Evolutionary conservation across 2,113 vertebrate species (phyloP), one percentile per base, ranked within the genome.

Genomic region (Anguilla japonica): DNA sequence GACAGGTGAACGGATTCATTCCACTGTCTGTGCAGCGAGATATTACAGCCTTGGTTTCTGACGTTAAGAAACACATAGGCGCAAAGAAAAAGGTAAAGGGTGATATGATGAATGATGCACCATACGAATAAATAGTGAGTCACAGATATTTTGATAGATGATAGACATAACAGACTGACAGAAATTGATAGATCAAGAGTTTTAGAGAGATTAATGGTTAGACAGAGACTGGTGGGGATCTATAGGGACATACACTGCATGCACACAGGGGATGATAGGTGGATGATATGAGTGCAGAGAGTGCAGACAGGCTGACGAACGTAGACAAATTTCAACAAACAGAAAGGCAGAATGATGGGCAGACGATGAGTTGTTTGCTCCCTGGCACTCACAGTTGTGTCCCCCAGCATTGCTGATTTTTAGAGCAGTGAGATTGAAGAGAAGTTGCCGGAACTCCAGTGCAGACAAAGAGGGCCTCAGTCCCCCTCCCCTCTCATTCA

Each of bases 391-490:
- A 98, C 98, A 96, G 34, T 88, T 89, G 56, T 81, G 50, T 0
- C 91, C 88, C 0, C 8, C 90, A 6, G 91, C 91, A 22, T 95
- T 93, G 1, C 83, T 94, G 93, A 99, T 92, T 22, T 18, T 91
- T 7, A 99, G 89, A 1, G 89, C 22, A 0, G 95, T 97, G 91
- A 98, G 91, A 90, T 97, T 98, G 96, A 95, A 88, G 20, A 99
- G 97, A 57, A 98, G 94, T 81, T 81, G 93, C 88, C 96, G 97
- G 93, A 99, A 97, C 85, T 96, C 95, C 92, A 95, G 96, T 41
- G 96, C 14, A 0, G 97, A 94, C 63, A 97, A 71, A 0, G 11
- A 83, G 81, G 95, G 94, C 86, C 79, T 88, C 5, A 94, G 89
- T 2, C 91, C 92, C 53, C 89, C 92, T 1, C 96, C 95, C 16